Conservation (phyloP, 2,797 vertebrate genomes). For the Acanthurus lineatus region DNA sequence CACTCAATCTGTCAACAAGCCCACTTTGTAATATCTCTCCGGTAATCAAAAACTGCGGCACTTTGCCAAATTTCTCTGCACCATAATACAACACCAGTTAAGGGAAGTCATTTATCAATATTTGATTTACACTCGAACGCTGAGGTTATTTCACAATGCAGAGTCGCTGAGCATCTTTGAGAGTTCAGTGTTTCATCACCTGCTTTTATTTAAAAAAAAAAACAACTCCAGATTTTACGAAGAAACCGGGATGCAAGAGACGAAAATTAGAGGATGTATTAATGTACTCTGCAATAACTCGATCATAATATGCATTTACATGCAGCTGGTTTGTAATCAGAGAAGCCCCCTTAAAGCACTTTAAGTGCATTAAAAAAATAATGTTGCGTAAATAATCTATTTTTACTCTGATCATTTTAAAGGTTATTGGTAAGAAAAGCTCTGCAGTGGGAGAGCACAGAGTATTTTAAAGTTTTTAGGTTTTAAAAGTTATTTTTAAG, state of each 20-base stretch:
- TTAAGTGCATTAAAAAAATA: not conserved
- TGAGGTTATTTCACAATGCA: not conserved
- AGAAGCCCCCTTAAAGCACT: not conserved
- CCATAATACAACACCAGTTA: slow-evolving; percentile 49
- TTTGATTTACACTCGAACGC: slow-evolving; percentile 17
- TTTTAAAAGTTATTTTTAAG: not conserved
- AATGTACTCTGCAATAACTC: not conserved
- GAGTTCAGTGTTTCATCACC: not conserved
- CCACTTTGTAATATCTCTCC: slow-evolving; percentile 65
- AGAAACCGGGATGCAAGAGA: not conserved
- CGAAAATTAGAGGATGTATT: slow-evolving; percentile 7
- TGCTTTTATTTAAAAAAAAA: not conserved
- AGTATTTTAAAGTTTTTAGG: not conserved
- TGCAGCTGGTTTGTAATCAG: slow-evolving; percentile 8
- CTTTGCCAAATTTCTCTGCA: slow-evolving; percentile 47
- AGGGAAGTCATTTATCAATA: slow-evolving; percentile 19
- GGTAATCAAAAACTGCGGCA: slow-evolving; percentile 65
- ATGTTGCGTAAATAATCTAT: not conserved
- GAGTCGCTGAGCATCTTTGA: not conserved
- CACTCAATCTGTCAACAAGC: slow-evolving; percentile 55
- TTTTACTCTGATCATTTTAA: too few species aligned
- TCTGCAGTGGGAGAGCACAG: not conserved
- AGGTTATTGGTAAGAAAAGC: not conserved
- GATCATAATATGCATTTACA: not conserved
- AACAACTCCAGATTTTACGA: not conserved